Conservation (phyloP, 1,140 invertebrate species). For the Heliconius congener region DNA sequence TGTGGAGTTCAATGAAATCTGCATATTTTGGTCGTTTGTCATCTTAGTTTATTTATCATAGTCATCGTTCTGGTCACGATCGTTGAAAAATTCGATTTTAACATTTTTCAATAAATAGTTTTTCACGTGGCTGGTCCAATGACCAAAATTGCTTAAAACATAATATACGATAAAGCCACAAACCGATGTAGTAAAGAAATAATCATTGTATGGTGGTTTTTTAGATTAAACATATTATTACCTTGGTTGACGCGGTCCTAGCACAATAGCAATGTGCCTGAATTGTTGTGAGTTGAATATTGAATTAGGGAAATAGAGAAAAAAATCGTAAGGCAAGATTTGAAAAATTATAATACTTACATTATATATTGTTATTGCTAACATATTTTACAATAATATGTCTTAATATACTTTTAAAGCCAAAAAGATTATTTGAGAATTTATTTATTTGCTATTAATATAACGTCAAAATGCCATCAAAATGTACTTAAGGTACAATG, state of each 20-base stretch:
- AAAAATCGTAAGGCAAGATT: not conserved
- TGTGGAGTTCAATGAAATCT: constrained; percentile 43
- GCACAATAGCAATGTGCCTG: not conserved
- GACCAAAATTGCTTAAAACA: not conserved
- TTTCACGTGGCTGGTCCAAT: not conserved
- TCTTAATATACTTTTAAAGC: no score
- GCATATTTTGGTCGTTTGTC: constrained; percentile 40
- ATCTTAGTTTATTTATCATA: constrained; percentile 40
- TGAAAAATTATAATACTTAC: not conserved
- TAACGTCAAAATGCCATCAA: no score
- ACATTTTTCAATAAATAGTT: constrained; percentile 10
- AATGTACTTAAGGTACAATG: no score
- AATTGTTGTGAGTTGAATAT: not conserved
- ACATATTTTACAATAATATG: not conserved
- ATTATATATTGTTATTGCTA: no score
- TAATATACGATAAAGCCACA: not conserved
- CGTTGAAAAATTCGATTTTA: constrained; percentile 14
- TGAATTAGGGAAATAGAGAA: not conserved
- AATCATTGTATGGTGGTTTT: not conserved
- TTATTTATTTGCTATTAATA: no score
- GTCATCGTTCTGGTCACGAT: constrained; percentile 24
- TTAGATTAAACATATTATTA: not conserved
- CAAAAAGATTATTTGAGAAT: no score
- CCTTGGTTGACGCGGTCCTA: not conserved
- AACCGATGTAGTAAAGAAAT: not conserved